Base-by-base conservation (phyloP, 2,797 vertebrate genomes). In the Crenuchus spilurus region DNA sequence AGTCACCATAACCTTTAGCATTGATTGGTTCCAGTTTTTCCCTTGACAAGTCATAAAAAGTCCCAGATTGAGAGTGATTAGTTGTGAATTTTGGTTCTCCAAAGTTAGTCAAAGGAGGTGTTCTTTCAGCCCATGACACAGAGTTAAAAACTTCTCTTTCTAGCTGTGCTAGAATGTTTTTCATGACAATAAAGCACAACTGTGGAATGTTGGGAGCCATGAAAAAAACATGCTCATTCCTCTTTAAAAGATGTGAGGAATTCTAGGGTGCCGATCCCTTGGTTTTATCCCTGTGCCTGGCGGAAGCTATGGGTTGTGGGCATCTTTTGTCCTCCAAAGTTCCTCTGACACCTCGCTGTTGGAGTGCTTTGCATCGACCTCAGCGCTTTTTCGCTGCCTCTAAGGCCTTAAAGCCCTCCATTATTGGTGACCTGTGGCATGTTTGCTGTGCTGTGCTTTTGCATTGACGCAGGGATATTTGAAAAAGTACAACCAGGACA, bases 391-490 rank as follows among this genome's bases (percentile, higher is more conserved):
- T 49, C 79, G 63, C 48, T 14, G 61, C 84, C 78, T 77, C 84
- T 78, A 51, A 58, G 55, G 9, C 77, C 80, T 72, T 88, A 91
- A 91, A 90, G 81, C 91, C 88, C 77, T 83, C 84, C 79, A 88
- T 87, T 90, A 89, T 92, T 77, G 80, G 22, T 42, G 0, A 57
- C 80, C 71, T 73, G 49, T 39, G 75, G 62, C 28, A 75, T 77
- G 81, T 89, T 86, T 90, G 91, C 91, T 91, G 90, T 51, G 89
- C 82, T 81, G 68, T n/a, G 90, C 92, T 87, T 85, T 91, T 91
- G 74, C 80, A 87, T 93, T 93, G 88, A 91, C 14, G 1, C 13
- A 33, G 30, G 71, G 35, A 55, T 42, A 30, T 51, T 18, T 44
- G 26, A 7, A 41, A 60, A 30, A 31, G 41, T 55, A 8, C 54